These are phyloP conservation scores for Antigone vipio DNA, from an alignment of 2,113 vertebrate species.

Conservation along the genomic window DNA sequence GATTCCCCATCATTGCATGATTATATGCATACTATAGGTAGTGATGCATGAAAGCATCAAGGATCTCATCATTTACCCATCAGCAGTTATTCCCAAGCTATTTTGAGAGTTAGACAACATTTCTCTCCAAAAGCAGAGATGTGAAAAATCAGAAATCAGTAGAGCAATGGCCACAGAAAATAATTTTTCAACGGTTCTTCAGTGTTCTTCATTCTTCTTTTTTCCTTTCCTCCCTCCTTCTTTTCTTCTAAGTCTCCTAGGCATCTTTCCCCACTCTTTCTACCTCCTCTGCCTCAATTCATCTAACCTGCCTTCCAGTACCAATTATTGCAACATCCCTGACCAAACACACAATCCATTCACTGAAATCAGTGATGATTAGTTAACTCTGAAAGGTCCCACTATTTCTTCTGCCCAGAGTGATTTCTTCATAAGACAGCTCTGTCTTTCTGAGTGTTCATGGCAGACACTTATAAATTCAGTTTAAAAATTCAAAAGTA, in stretches of 20 bases:
- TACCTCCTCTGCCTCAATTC: background rate
- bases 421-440: no score
- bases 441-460: no score
- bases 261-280: background rate
- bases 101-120: background rate
- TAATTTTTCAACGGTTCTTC: background rate
- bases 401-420: no score
- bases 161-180: background rate
- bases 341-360: background rate
- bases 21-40: background rate
- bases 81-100: background rate
- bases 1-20: background rate
- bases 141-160: background rate
- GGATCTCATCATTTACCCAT: background rate
- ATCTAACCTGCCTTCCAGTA: background rate
- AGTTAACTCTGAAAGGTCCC: background rate
- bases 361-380: background rate
- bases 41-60: background rate
- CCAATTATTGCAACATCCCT: background rate
- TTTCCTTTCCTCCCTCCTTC: background rate
- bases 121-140: background rate
- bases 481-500: background rate
- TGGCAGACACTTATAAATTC: background rate
- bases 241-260: background rate
- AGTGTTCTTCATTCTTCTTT: background rate